phyloP scores from a whole-genome alignment of 2,888 invertebrate genomes.

The Neuroscelio doddi region DNA sequence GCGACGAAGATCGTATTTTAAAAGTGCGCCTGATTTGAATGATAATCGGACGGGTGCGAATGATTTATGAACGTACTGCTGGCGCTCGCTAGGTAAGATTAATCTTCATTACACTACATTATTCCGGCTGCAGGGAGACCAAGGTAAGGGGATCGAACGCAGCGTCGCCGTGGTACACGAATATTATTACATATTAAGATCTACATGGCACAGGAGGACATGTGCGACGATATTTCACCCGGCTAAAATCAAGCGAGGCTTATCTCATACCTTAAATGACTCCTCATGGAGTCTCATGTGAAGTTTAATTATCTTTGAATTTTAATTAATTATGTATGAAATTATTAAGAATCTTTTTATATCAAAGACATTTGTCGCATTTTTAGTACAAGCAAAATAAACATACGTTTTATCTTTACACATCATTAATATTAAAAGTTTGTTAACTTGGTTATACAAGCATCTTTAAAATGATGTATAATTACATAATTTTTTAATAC shows the following conservation, averaged over 20 bases:
- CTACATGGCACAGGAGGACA: slow-evolving; percentile 25
- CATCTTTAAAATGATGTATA: no score
- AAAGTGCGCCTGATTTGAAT: slow-evolving; percentile 59
- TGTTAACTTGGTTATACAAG: no score
- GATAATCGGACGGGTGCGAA: slow-evolving; percentile 64
- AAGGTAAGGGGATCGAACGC: slow-evolving; percentile 39
- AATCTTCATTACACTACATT: slow-evolving; percentile 67
- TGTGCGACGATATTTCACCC: slow-evolving; percentile 15
- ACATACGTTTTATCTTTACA: no score
- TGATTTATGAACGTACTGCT: slow-evolving; percentile 62
- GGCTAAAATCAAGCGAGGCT: slow-evolving; percentile 5
- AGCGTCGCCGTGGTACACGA: slow-evolving; percentile 31
- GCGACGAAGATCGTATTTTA: slow-evolving; percentile 12
- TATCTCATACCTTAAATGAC: not conserved
- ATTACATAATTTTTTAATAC: no score
- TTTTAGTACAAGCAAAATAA: no score
- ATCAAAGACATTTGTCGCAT: no score
- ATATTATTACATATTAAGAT: slow-evolving; percentile 38
- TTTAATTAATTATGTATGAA: not conserved
- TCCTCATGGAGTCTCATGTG: no score
- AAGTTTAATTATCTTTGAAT: not conserved
- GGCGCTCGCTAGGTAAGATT: slow-evolving; percentile 53
- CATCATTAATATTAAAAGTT: no score
- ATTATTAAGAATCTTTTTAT: no score
- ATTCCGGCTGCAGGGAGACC: slow-evolving; percentile 47